Evolutionary conservation across 2,113 vertebrate genomes (phyloP), one percentile per base, ranked within the genome.

Genomic region (Percopsis transmontana): DNA sequence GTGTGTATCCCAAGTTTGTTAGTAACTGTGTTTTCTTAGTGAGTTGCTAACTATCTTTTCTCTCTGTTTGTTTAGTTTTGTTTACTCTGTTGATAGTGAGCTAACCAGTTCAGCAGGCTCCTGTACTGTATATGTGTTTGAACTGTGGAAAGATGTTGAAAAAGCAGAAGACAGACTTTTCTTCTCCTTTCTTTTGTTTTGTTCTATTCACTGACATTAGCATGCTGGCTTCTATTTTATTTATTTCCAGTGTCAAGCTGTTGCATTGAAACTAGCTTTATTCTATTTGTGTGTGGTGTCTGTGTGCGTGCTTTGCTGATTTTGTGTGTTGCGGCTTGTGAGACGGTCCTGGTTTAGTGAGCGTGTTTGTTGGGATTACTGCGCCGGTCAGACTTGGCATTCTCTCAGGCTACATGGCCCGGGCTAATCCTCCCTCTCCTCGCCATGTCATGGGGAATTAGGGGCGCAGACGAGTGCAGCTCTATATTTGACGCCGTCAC

Each of bases 381-480:
- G 40, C 61, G 60, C 45, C 62, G 71, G 62, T 82, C 57, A 72
- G 79, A 55, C 58, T 61, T 65, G 63, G 38, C 33, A 20, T 58
- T 64, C 66, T 81, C 56, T 66, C 20, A 38, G 76, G 68, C 67
- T 27, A 41, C 16, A 42, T 51, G 62, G 54, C 66, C 77, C 68
- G 82, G 78, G 61, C 69, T 88, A 73, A 79, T 87, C 84, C 77
- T 85, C 81, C 33, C 44, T 82, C 76, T 57, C 23, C 55, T 84
- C 77, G 24, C 7, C 89, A 82, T 91, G 85, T 89, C 80, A 40
- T 75, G 83, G 88, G 67, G 72, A 84, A 90, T 91, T 70, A 77
- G 86, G 86, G 8, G 79, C 77, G 77, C 76, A 16, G 58, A 73
- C 80, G 48, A 62, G 61, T 80, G 71, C 77, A 63, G 44, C 82